phyloP scores from a whole-genome alignment of 1,140 invertebrate genomes.

The Melanaphis sacchari region DNA sequence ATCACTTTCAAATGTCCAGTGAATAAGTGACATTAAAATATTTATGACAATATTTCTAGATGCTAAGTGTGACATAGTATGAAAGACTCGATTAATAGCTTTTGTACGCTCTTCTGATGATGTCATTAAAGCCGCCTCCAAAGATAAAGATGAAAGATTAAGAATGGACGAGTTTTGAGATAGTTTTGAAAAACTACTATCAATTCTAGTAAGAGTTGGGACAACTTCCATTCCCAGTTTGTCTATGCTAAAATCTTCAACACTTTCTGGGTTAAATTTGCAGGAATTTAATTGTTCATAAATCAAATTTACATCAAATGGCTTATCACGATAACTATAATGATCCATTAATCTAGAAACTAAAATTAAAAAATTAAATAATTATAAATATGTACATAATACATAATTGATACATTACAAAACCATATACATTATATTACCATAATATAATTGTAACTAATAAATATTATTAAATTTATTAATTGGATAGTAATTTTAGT shows the following conservation, averaged over 20 bases:
- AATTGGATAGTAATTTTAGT: too few relatives aligned
- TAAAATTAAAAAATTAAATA: slow-evolving; percentile 22
- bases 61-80: slow-evolving; percentile 47
- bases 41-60: slow-evolving; percentile 52
- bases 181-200: not conserved
- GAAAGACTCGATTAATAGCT: slow-evolving; percentile 38
- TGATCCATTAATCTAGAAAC: slow-evolving; percentile 46
- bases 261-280: slow-evolving; percentile 21
- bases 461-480: too few relatives aligned
- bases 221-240: slow-evolving; percentile 51
- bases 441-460: too few relatives aligned
- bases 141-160: slow-evolving; percentile 1
- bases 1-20: slow-evolving; percentile 38
- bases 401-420: not conserved
- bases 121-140: slow-evolving; percentile 49
- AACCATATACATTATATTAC: not conserved
- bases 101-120: slow-evolving; percentile 33
- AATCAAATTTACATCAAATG: slow-evolving; percentile 12
- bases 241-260: slow-evolving; percentile 46
- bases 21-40: slow-evolving; percentile 48
- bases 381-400: not conserved
- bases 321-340: slow-evolving; percentile 39
- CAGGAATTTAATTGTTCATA: slow-evolving; percentile 30
- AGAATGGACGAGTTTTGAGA: not conserved
- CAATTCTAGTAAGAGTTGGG: not conserved